A percentile compares a stretch with the other conserved stretches of the same genome.
Conservation (phyloP, 2,888 invertebrate genomes). For the Macrophya annulata region DNA sequence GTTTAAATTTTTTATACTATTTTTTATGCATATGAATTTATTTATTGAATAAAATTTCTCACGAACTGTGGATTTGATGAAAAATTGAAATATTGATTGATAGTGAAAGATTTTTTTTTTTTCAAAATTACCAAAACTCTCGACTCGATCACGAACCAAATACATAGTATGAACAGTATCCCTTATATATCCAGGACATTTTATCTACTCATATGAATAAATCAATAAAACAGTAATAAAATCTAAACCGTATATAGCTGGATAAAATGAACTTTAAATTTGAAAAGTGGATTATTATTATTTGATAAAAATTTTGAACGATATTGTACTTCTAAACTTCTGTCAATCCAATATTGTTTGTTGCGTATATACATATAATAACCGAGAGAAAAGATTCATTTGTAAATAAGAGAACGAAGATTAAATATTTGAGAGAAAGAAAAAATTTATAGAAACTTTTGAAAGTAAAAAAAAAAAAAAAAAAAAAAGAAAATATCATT, state of each 20-base stretch:
- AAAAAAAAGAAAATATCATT: background rate
- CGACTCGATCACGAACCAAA: background rate
- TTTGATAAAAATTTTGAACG: background rate
- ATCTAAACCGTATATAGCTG: background rate
- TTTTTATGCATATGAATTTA: background rate
- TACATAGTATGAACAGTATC: no score
- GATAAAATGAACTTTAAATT: background rate
- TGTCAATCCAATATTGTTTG: background rate
- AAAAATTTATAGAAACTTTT: background rate
- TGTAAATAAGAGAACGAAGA: background rate
- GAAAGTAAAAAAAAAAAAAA: background rate
- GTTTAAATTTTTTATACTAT: no score
- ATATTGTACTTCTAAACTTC: background rate
- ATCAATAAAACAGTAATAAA: conserved; percentile 12
- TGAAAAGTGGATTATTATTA: background rate
- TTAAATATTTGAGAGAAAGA: background rate
- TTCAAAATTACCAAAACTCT: background rate
- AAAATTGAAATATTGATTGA: no score
- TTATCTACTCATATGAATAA: conserved; percentile 9
- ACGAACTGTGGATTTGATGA: background rate
- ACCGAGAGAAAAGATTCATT: background rate
- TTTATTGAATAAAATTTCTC: background rate
- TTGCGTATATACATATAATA: no score
- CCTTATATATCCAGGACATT: background rate
- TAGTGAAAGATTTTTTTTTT: background rate